A percentile compares a stretch with the other conserved stretches of the same genome.
phyloP scores from a whole-genome alignment of 2,113 vertebrate species.

The Actenoides hombroni region DNA sequence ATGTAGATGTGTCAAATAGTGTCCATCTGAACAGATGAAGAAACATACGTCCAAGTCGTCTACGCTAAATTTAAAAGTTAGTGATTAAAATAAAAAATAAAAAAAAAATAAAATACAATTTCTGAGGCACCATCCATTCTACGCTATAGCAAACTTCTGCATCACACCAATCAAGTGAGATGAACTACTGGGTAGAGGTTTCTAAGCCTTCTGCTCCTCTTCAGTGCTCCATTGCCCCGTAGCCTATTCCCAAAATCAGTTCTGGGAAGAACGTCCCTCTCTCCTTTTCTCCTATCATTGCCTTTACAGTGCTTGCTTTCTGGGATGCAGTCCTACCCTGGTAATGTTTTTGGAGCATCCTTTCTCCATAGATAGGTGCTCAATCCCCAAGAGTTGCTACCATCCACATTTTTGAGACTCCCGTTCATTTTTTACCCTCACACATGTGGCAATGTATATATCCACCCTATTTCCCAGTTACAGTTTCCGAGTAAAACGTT shows the following conservation, averaged over 20 bases:
- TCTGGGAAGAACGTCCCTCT: background rate
- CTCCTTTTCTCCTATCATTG: background rate
- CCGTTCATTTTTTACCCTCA: rapidly evolving
- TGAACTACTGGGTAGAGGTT: background rate
- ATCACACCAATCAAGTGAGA: background rate
- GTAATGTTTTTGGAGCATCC: background rate
- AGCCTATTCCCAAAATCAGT: background rate
- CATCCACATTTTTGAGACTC: background rate
- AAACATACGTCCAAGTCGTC: rapidly evolving
- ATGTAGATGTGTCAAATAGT: too few relatives aligned
- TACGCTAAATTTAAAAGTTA: background rate
- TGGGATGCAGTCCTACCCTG: background rate
- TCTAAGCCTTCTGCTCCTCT: background rate
- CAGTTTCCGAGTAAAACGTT: background rate
- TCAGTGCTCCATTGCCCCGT: rapidly evolving
- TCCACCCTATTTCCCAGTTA: too few relatives aligned
- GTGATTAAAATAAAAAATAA: background rate
- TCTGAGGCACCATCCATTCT: background rate
- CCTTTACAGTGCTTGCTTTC: background rate
- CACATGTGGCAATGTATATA: rapidly evolving
- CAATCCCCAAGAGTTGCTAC: background rate
- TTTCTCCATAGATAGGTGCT: rapidly evolving
- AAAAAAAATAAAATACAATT: rapidly evolving
- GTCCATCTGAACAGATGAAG: background rate
- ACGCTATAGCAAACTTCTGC: background rate